Evolutionary conservation across 2,113 vertebrate species (phyloP).

Genomic region (Desmodus rotundus): DNA sequence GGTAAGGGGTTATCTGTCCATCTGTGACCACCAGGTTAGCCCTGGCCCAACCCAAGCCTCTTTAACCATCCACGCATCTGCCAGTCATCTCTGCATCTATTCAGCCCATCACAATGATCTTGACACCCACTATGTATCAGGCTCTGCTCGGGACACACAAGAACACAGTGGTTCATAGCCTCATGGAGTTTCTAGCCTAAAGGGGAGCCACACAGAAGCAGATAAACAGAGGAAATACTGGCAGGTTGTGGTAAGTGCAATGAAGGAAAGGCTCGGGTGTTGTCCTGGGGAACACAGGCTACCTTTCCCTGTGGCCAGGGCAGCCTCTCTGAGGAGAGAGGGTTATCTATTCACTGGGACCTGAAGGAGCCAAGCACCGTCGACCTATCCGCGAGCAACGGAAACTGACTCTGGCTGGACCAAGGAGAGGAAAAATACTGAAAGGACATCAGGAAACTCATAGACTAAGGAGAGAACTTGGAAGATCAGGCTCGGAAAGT

Average conservation of each 20-base stretch:
- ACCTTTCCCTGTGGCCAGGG: not conserved
- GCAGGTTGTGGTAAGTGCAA: not conserved
- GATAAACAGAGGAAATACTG: not conserved
- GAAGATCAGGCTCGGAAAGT: not conserved
- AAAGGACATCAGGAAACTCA: not conserved
- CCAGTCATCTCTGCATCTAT: too few species aligned
- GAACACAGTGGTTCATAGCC: not conserved
- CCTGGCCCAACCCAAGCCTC: not conserved
- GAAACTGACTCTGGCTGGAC: not conserved
- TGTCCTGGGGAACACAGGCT: not conserved
- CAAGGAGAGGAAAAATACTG: not conserved
- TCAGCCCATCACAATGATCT: not conserved
- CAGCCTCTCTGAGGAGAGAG: not conserved
- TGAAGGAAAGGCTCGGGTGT: not conserved
- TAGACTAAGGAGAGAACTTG: not conserved
- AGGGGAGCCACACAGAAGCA: not conserved
- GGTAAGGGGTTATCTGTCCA: not conserved
- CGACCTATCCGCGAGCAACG: not conserved
- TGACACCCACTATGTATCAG: not conserved
- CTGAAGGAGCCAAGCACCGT: not conserved
- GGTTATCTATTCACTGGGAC: not conserved
- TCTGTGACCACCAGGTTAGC: not conserved
- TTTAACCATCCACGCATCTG: not conserved
- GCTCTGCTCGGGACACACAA: too few species aligned
- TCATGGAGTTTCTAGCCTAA: not conserved